phyloP scores from a whole-genome alignment of 2,797 vertebrate species.

The Pantherophis alleghaniensis region DNA sequence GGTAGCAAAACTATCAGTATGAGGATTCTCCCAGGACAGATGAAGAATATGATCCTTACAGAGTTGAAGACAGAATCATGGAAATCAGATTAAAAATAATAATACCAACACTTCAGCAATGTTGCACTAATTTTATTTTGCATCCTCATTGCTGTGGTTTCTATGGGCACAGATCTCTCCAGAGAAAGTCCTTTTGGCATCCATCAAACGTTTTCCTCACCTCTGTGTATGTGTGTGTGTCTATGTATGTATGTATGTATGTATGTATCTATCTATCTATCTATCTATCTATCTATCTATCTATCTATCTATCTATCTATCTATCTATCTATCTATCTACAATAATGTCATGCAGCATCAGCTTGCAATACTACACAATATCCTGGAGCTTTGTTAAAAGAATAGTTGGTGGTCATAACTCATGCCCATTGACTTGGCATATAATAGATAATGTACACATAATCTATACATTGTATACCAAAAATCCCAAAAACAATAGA shows the following conservation, averaged over 20 bases:
- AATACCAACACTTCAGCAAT: not conserved
- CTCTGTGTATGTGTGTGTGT: not conserved
- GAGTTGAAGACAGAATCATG: not conserved
- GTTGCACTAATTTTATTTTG: not conserved
- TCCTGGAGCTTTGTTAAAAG: not conserved
- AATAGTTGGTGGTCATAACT: not conserved
- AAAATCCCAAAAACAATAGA: not conserved
- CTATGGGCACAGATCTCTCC: not conserved
- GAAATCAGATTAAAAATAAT: not conserved
- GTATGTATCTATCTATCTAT: not conserved
- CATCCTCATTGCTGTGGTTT: not conserved
- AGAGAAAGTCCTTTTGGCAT: not conserved
- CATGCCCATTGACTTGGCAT: not conserved
- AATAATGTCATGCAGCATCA: not conserved
- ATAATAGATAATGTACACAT: not conserved
- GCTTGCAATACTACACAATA: not conserved
- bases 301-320: not conserved
- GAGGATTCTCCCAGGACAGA: not conserved
- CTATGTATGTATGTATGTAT: too few species aligned
- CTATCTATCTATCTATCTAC: not conserved
- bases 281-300: not conserved
- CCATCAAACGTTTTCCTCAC: not conserved
- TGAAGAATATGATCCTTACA: not conserved
- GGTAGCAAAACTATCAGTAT: not conserved
- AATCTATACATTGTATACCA: not conserved